These are phyloP conservation scores for Goniozus legneri DNA, from an alignment of 1,140 invertebrate genomes.

Conservation along the genomic window DNA sequence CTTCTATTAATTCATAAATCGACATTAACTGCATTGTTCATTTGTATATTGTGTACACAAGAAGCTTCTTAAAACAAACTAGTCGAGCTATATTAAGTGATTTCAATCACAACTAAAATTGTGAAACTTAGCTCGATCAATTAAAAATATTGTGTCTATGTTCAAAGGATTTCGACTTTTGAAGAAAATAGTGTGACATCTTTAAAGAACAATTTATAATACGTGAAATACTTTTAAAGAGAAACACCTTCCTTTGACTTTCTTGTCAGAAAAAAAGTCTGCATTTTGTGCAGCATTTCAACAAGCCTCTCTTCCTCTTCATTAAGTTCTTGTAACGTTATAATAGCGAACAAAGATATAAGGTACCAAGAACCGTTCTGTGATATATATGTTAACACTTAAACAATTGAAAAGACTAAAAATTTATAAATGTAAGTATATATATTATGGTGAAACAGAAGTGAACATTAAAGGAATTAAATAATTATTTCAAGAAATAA, in stretches of 20 bases:
- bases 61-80: constrained; percentile 29
- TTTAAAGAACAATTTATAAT: constrained; percentile 33
- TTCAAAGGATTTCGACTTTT: neutral
- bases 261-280: constrained; percentile 31
- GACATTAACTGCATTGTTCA: constrained; percentile 33
- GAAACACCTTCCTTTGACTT: constrained; percentile 33
- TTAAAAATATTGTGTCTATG: constrained; percentile 25
- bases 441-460: constrained; percentile 28
- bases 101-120: constrained; percentile 34
- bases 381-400: constrained; percentile 57
- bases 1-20: constrained; percentile 34
- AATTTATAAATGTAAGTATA: constrained; percentile 51
- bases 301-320: constrained; percentile 42
- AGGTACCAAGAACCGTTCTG: constrained; percentile 57
- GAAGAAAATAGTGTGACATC: constrained; percentile 32
- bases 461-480: constrained; percentile 33
- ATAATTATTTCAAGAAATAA: constrained; percentile 28
- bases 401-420: constrained; percentile 55
- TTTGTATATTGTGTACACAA: constrained; percentile 35
- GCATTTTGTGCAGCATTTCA: constrained; percentile 40
- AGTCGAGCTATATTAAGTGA: constrained; percentile 34
- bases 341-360: constrained; percentile 49
- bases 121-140: constrained; percentile 27
- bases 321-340: constrained; percentile 44
- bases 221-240: constrained; percentile 28